Percentiles rank a stretch among this genome's conserved stretches.
These are phyloP conservation scores for Caenorhabditis wallacei DNA, from an alignment of 2,888 invertebrate species.

Conservation along the genomic window DNA sequence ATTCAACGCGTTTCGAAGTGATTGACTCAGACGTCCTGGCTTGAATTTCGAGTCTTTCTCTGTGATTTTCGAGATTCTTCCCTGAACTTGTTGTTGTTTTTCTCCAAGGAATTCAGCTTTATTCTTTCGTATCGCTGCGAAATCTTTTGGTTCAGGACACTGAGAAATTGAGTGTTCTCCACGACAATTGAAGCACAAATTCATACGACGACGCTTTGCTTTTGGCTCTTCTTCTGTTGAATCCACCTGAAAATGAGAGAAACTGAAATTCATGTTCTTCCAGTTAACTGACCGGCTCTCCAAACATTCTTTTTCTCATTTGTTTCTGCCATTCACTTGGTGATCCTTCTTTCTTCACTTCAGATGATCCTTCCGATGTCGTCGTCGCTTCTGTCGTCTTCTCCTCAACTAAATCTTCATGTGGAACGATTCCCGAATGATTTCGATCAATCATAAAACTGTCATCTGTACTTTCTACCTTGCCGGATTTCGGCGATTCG, in stretches of 20 bases:
- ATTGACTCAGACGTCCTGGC: slow-evolving; percentile 62
- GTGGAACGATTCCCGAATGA: slow-evolving; percentile 29
- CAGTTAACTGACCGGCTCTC: slow-evolving; percentile 8
- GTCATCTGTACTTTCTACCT: slow-evolving; percentile 8
- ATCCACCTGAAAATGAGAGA: too few relatives aligned
- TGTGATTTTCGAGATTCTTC: slow-evolving; percentile 24
- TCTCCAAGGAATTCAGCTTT: slow-evolving; percentile 15
- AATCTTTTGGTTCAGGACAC: slow-evolving; percentile 88
- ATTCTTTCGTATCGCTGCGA: slow-evolving; percentile 86
- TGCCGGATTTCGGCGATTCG: slow-evolving; percentile 19
- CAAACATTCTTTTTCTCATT: slow-evolving; percentile 38
- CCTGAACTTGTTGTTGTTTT: slow-evolving; percentile 16
- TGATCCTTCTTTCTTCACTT: background rate
- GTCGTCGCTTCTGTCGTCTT: background rate
- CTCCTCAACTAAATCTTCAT: slow-evolving; percentile 9
- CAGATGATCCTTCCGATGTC: background rate
- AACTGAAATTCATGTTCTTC: too few relatives aligned
- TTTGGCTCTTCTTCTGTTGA: background rate
- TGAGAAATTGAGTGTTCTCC: slow-evolving; percentile 89
- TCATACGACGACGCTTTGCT: slow-evolving; percentile 19
- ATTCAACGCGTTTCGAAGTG: slow-evolving; percentile 61
- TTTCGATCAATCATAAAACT: slow-evolving; percentile 40
- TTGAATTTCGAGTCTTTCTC: slow-evolving; percentile 41
- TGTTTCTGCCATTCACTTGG: slow-evolving; percentile 29
- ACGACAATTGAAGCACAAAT: slow-evolving; percentile 91